Conservation (phyloP, 2,113 vertebrate species). For the Electrona antarctica region DNA sequence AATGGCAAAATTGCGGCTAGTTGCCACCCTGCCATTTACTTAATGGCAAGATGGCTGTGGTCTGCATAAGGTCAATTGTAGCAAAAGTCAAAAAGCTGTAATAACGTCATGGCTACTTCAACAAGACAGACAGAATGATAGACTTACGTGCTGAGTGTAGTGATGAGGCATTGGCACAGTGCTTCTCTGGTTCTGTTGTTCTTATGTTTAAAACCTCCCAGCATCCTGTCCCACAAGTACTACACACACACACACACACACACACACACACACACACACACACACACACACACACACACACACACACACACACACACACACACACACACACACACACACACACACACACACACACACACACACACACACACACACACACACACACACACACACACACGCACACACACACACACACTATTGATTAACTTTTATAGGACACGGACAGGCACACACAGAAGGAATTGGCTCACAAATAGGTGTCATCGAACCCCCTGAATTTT, state of each 20-base stretch:
- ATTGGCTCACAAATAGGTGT: too few species aligned
- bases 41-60: too few species aligned
- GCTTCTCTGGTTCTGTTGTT: conserved; percentile 98
- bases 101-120: too few species aligned
- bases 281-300: background rate
- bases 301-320: background rate
- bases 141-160: conserved; percentile 92
- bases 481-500: too few species aligned
- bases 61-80: too few species aligned
- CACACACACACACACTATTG: background rate
- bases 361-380: background rate
- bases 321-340: background rate
- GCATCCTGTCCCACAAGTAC: conserved; percentile 97
- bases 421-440: too few species aligned
- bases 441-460: too few species aligned
- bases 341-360: conserved; percentile 23
- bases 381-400: background rate
- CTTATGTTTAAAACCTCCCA: conserved; percentile 98
- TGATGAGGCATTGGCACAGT: conserved; percentile 95
- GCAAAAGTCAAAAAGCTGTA: too few species aligned
- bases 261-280: background rate
- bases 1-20: too few species aligned
- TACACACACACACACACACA: conserved; percentile 59
- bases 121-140: background rate
- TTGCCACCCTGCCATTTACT: too few species aligned